Evolutionary conservation across 2,888 invertebrate genomes (phyloP), one percentile per base, ranked within the genome.

Genomic region (Sialis lutaria): DNA sequence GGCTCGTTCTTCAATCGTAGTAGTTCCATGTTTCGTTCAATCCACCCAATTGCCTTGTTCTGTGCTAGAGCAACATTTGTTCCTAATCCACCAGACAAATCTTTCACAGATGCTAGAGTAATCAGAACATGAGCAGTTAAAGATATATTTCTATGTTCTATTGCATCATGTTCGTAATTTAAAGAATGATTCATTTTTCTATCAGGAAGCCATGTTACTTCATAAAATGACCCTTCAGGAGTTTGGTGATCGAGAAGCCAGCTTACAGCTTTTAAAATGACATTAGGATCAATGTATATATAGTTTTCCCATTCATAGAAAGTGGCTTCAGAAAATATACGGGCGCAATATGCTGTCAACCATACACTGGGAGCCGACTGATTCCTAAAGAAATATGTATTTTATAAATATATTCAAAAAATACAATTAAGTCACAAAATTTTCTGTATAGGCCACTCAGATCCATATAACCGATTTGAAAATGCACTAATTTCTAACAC

Each of bases 291-390:
- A 53, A 96, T 90, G 65, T 89, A 96, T 47, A 96, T 79, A 58
- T 82, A 90, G 63, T 92, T 90, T 68, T 95, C 93, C 95, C 95
- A 96, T 62, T 96, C 95, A 58, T 92, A 91, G 65, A 92, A 92
- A 35, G 86, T 86, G 0, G 92, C 93, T 59, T 90, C 89, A 62
- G 91, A 85, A 62, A 96, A 82, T 44, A 88, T 76, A 53, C 88
- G 75, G 0, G 87, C 83, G 58, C 87, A 87, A 65, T 89, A 93
- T 0, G 95, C 86, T 0, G 96, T 95, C 52, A 95, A 64, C 92
- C 93, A 91, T 0, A 91, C 89, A 34, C 89, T 89, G 0, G 89
- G 79, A 0, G 76, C 74, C 0, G 90, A 89, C 58, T 87, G 85
- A 59, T 89, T 88, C 80, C 79, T 79, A 57, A 30, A 60, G 56